Conservation (phyloP, 1,140 invertebrate species). For the Aphelenchoides fujianensis region DNA sequence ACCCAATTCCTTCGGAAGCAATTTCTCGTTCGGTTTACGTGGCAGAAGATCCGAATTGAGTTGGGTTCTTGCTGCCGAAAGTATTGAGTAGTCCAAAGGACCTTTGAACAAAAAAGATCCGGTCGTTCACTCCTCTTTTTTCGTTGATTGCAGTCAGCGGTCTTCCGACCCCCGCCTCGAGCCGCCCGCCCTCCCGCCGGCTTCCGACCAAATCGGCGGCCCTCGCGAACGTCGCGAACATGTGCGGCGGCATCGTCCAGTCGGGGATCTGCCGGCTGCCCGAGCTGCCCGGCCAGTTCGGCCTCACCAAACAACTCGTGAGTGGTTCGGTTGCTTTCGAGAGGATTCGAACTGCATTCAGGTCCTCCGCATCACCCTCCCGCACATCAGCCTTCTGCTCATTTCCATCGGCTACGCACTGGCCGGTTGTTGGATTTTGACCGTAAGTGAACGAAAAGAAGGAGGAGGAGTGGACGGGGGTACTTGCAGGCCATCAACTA, state of each 20-base stretch:
- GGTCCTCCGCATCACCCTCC: constrained; percentile 59
- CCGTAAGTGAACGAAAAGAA: too few species aligned
- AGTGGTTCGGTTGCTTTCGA: constrained; percentile 44
- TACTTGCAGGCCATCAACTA: constrained; percentile 24
- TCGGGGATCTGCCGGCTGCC: constrained; percentile 51
- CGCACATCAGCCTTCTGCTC: constrained; percentile 59
- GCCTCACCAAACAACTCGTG: constrained; percentile 59
- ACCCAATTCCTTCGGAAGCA: too few species aligned
- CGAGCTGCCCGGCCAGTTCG: constrained; percentile 60
- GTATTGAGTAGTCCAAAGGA: too few species aligned
- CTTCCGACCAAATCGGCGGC: background rate
- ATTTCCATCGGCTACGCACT: constrained; percentile 57
- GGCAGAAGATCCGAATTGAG: background rate
- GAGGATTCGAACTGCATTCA: constrained; percentile 36
- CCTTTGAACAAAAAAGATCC: too few species aligned
- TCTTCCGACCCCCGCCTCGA: background rate
- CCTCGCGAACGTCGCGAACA: background rate
- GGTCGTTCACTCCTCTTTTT: background rate
- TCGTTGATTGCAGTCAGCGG: background rate
- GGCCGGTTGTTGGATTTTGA: constrained; percentile 53
- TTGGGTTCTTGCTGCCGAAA: too few species aligned
- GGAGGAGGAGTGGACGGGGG: too few species aligned
- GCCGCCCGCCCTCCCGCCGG: background rate
- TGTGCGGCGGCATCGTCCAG: constrained; percentile 6
- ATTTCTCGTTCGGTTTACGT: too few species aligned